These are phyloP conservation scores for Akabosia matsudoensis DNA, from an alignment of 1,140 invertebrate species.

Conservation along the genomic window DNA sequence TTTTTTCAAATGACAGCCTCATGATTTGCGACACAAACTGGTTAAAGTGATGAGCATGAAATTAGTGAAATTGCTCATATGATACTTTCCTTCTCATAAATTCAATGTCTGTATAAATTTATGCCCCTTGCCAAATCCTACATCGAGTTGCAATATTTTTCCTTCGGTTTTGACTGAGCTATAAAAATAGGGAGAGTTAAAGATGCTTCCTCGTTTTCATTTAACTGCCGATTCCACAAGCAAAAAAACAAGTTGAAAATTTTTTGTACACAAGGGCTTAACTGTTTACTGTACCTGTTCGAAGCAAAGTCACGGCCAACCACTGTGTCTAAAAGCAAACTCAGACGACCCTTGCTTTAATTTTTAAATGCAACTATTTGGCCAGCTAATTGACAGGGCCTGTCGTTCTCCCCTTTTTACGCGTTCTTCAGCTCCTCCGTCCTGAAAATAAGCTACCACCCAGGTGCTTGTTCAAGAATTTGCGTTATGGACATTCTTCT, in stretches of 20 bases:
- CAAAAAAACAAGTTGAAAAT: too few species aligned
- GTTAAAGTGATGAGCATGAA: not conserved
- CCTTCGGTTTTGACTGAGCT: not conserved
- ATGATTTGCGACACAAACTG: not conserved
- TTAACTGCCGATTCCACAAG: too few species aligned
- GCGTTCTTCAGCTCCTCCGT: constrained; percentile 2
- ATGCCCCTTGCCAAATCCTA: not conserved
- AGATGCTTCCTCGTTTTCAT: not conserved
- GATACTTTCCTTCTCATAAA: not conserved
- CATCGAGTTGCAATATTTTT: not conserved
- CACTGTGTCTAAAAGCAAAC: too few species aligned
- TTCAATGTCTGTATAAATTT: not conserved
- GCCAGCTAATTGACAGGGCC: constrained; percentile 22
- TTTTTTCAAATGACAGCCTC: not conserved
- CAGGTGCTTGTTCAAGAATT: constrained; percentile 4
- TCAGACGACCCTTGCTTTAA: too few species aligned
- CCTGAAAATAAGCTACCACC: constrained; percentile 18
- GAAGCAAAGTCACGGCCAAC: too few species aligned
- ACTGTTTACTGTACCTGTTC: too few species aligned
- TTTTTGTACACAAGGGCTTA: too few species aligned
- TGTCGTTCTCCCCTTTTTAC: constrained; percentile 10
- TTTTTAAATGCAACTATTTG: not conserved
- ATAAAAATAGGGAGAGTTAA: not conserved
- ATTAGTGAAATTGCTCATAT: not conserved
- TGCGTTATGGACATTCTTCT: not conserved